Percentiles rank a stretch among this genome's conserved stretches.
phyloP scores from a whole-genome alignment of 2,888 invertebrate species.

The Thyatira batis region DNA sequence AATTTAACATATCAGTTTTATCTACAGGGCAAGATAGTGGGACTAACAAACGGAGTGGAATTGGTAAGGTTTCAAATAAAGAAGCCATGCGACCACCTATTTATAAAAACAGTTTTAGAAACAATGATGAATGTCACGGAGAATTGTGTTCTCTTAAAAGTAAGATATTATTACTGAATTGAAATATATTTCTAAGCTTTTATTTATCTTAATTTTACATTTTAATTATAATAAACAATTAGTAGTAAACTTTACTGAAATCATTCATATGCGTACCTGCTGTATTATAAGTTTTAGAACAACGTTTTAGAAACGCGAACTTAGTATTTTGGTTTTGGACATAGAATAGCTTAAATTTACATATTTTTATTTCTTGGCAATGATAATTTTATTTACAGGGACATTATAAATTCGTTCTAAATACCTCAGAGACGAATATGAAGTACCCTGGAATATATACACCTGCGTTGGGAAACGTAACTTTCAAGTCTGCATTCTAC shows the following conservation, averaged over 20 bases:
- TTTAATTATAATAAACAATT: too few species aligned
- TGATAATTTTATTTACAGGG: not conserved
- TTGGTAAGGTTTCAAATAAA: not conserved
- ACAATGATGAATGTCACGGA: not conserved
- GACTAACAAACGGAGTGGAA: not conserved
- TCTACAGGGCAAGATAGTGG: not conserved
- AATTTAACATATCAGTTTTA: too few species aligned
- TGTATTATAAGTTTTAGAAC: too few species aligned
- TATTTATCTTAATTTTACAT: not conserved
- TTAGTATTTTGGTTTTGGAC: too few species aligned
- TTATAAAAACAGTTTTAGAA: not conserved
- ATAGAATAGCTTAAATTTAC: too few species aligned
- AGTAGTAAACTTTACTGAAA: too few species aligned
- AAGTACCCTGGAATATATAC: not conserved
- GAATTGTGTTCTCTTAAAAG: not conserved
- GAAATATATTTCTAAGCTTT: not conserved
- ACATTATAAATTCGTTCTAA: not conserved
- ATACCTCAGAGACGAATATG: not conserved
- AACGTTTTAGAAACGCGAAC: too few species aligned
- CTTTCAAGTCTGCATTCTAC: not conserved
- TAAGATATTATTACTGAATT: not conserved
- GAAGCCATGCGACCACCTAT: not conserved
- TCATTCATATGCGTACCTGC: too few species aligned
- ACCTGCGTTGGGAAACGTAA: not conserved
- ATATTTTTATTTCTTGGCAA: too few species aligned